Base-by-base conservation (phyloP, 2,888 invertebrate genomes). In the Drosophila birchii region DNA sequence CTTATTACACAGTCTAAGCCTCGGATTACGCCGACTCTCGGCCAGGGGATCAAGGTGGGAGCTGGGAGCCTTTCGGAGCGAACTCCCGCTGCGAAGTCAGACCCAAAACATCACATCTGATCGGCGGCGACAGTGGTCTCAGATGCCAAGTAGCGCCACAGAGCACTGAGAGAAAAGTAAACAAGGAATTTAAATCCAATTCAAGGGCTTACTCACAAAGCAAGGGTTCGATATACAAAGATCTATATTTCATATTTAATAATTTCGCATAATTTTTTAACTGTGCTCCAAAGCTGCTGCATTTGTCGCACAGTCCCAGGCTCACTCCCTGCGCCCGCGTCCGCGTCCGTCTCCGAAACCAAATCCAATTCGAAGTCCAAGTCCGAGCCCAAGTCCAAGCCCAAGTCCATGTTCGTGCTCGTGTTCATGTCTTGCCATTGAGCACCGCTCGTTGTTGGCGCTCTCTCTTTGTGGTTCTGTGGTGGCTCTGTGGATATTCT, bases 101-200 rank as follows among this genome's bases (percentile, higher is more conserved):
- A 51, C 51, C 53, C 71, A 67, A 80, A 71, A 71, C 68, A 84
- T 70, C 81, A 69, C 70, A 67, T 62, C 69, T 75, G 87, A 86
- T 81, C 79, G 69, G 61, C 56, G 41, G 43, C 61, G 81, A 86
- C 79, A 70, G 69, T 66, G 54, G 73, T 34, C 41, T 26, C 34
- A 56, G 38, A 23, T 44, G 8, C 55, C 54, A 64, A 72, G 81
- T 79, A 85, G 88, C 86, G 88, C 86, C 86, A 86, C 63, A 70
- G 60, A 18, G 18, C 71, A 39, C 51, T 34, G 56, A 26, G 41
- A 45, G 69, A 76, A 29, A 44, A 8, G 5, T 41, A n/a, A 6
- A 2, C 7, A 20, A 29, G 0, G 5, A 26, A 26, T 26, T 5
- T 5, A 26, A 5, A 26, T 26, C 26, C 5, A 18, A 5, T 41